phyloP scores from a whole-genome alignment of 2,113 vertebrate species.

The Panthera uncia region DNA sequence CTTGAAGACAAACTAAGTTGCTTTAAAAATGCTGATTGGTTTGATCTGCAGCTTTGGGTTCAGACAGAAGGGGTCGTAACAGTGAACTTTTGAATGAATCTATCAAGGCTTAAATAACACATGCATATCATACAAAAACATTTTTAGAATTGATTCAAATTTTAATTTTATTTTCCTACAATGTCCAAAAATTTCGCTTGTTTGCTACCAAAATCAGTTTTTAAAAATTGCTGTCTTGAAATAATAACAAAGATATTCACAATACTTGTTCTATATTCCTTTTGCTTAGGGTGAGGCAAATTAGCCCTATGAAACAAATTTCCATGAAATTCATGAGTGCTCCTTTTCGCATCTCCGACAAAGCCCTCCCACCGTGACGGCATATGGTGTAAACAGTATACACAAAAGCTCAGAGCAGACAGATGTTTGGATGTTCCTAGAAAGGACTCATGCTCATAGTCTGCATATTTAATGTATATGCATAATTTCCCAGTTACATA shows the following conservation, averaged over 20 bases:
- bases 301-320: neutral
- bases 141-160: neutral
- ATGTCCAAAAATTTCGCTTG: neutral
- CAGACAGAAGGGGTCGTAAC: neutral
- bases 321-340: constrained; percentile 24
- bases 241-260: neutral
- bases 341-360: neutral
- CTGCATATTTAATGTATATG: constrained; percentile 70
- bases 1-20: neutral
- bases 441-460: constrained; percentile 44
- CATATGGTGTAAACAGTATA: constrained; percentile 27
- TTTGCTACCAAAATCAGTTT: neutral
- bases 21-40: neutral
- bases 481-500: constrained; percentile 69
- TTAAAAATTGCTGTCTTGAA: neutral
- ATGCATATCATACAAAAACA: neutral
- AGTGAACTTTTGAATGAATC: neutral
- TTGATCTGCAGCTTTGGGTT: neutral
- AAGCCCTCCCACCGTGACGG: constrained; percentile 20
- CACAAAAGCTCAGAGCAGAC: constrained; percentile 36
- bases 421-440: constrained; percentile 70
- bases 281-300: neutral
- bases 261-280: neutral
- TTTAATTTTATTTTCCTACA: neutral
- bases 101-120: neutral